phyloP scores from a whole-genome alignment of 2,888 invertebrate species.

The Herminia tarsipennalis region DNA sequence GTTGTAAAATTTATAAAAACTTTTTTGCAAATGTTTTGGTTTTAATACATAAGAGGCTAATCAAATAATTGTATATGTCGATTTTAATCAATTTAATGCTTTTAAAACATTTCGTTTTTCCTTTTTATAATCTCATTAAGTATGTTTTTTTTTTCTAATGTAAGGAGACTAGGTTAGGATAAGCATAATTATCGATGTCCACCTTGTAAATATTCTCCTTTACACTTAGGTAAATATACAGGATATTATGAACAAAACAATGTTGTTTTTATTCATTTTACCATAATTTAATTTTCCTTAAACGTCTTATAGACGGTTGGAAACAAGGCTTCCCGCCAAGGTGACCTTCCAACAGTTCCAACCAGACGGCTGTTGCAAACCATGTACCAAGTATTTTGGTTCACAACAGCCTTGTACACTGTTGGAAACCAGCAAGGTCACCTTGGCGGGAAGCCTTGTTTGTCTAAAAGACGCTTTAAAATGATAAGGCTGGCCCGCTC shows the following conservation, averaged over 20 bases:
- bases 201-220: conserved; percentile 85
- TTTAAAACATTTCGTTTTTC: conserved; percentile 15
- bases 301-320: too few relatives aligned
- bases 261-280: conserved; percentile 59
- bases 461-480: too few relatives aligned
- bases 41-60: conserved; percentile 39
- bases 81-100: conserved; percentile 24
- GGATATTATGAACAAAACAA: conserved; percentile 66
- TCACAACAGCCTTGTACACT: too few relatives aligned
- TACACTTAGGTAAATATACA: conserved; percentile 84
- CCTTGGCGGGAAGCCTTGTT: too few relatives aligned
- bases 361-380: too few relatives aligned
- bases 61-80: conserved; percentile 17
- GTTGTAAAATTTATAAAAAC: not conserved
- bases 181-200: conserved; percentile 73
- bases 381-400: too few relatives aligned
- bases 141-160: conserved; percentile 43
- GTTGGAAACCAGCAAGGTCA: too few relatives aligned
- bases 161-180: conserved; percentile 61
- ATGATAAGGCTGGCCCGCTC: too few relatives aligned
- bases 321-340: too few relatives aligned
- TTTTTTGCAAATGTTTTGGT: conserved; percentile 11
- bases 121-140: conserved; percentile 37
- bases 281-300: too few relatives aligned
- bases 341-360: too few relatives aligned